Evolutionary conservation across 1,140 invertebrate species (phyloP).

Genomic region (Pygmarrhopalites habei): DNA sequence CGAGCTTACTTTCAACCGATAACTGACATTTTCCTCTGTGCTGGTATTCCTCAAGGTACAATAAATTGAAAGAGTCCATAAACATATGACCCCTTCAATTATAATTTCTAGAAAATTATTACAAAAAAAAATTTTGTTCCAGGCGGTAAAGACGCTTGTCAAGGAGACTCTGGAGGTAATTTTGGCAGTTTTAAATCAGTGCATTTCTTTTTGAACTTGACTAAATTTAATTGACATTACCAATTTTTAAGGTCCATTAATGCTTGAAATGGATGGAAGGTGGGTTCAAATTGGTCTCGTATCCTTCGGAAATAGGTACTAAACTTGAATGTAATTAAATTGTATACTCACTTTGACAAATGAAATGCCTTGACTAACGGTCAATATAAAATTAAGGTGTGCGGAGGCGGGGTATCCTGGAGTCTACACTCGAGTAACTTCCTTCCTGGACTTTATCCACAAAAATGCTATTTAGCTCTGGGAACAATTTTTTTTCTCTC

Average conservation of each 20-base stretch:
- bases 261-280: conserved; percentile 63
- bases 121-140: too few species aligned
- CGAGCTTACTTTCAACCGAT: conserved; percentile 85
- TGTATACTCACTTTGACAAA: too few species aligned
- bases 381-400: too few species aligned
- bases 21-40: conserved; percentile 81
- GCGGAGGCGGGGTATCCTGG: conserved; percentile 47
- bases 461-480: conserved; percentile 5
- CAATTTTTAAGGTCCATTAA: conserved; percentile 61
- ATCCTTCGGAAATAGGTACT: conserved; percentile 85
- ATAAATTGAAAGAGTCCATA: neutral
- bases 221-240: too few species aligned
- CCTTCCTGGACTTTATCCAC: conserved; percentile 5
- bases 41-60: conserved; percentile 81
- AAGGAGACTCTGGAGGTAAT: too few species aligned
- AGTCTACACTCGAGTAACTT: conserved; percentile 1
- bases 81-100: too few species aligned
- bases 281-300: conserved; percentile 85
- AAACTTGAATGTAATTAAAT: too few species aligned
- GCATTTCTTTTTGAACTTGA: too few species aligned
- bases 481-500: too few species aligned
- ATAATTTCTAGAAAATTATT: too few species aligned
- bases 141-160: neutral
- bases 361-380: too few species aligned
- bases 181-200: too few species aligned